Conservation (phyloP, 2,113 vertebrate genomes). For the Myotis yumanensis region DNA sequence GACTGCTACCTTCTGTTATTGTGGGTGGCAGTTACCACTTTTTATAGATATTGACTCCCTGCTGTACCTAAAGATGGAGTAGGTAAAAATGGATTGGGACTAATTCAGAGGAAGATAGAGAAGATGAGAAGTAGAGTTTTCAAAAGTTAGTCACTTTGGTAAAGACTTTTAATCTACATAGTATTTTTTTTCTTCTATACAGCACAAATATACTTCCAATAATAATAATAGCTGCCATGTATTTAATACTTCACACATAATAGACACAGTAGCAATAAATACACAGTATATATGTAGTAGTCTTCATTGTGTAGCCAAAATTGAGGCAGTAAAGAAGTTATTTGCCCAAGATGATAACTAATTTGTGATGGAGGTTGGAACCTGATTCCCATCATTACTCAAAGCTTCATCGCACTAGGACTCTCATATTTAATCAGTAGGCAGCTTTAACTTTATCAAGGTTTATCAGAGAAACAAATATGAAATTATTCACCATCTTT, state of each 20-base stretch:
- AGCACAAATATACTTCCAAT: background rate
- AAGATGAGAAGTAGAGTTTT: background rate
- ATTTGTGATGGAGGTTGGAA: background rate
- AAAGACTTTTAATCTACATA: background rate
- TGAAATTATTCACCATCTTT: background rate
- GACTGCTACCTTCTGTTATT: background rate
- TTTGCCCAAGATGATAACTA: background rate
- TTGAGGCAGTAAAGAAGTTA: background rate
- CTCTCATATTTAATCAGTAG: background rate
- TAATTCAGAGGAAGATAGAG: background rate
- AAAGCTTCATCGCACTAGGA: background rate
- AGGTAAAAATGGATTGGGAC: background rate
- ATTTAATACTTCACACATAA: background rate
- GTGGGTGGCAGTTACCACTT: background rate
- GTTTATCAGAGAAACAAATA: background rate
- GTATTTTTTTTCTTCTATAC: background rate
- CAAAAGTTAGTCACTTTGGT: background rate
- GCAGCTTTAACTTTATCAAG: constrained; percentile 3
- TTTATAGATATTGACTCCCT: background rate
- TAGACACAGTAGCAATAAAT: background rate
- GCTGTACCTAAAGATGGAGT: background rate
- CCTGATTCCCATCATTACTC: background rate
- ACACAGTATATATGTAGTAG: background rate
- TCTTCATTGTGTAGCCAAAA: background rate
- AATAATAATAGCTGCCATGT: background rate